Evolutionary conservation across 2,888 invertebrate genomes (phyloP).

Genomic region (Melanargia galathea): DNA sequence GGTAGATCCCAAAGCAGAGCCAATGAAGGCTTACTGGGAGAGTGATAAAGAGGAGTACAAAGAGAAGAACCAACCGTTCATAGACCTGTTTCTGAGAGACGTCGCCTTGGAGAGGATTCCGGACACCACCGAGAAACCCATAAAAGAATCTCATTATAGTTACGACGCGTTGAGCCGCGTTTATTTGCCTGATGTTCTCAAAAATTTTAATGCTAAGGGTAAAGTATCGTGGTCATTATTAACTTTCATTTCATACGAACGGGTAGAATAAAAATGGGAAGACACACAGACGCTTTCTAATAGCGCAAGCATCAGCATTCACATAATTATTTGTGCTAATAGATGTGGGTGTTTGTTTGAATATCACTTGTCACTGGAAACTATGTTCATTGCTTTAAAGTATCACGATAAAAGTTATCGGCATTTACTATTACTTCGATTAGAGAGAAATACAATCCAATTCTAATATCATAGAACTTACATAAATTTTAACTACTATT

Average conservation of each 20-base stretch:
- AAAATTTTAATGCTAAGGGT: slow-evolving; percentile 64
- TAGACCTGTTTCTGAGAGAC: slow-evolving; percentile 69
- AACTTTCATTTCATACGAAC: slow-evolving; percentile 42
- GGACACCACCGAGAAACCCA: slow-evolving; percentile 65
- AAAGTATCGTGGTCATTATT: slow-evolving; percentile 62
- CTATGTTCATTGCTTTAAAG: not conserved
- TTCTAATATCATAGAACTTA: not conserved
- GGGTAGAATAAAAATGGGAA: slow-evolving; percentile 49
- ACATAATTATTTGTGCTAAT: slow-evolving; percentile 21
- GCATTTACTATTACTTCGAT: not conserved
- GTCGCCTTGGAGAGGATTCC: slow-evolving; percentile 67
- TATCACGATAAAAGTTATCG: not conserved
- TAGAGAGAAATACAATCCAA: not conserved
- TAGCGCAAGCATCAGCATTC: slow-evolving; percentile 40
- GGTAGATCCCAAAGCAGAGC: slow-evolving; percentile 54
- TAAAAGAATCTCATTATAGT: slow-evolving; percentile 75
- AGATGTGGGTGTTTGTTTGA: slow-evolving; percentile 18
- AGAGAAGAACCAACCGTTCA: slow-evolving; percentile 63
- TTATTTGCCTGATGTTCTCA: slow-evolving; percentile 62
- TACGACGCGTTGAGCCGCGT: slow-evolving; percentile 62
- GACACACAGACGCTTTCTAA: slow-evolving; percentile 71
- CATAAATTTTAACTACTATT: not conserved
- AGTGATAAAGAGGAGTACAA: slow-evolving; percentile 62
- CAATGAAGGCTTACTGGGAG: slow-evolving; percentile 78
- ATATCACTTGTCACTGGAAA: not conserved